Percentiles rank a stretch among this genome's conserved stretches.
phyloP scores from a whole-genome alignment of 2,888 invertebrate species.

The Agrilus biguttatus region DNA sequence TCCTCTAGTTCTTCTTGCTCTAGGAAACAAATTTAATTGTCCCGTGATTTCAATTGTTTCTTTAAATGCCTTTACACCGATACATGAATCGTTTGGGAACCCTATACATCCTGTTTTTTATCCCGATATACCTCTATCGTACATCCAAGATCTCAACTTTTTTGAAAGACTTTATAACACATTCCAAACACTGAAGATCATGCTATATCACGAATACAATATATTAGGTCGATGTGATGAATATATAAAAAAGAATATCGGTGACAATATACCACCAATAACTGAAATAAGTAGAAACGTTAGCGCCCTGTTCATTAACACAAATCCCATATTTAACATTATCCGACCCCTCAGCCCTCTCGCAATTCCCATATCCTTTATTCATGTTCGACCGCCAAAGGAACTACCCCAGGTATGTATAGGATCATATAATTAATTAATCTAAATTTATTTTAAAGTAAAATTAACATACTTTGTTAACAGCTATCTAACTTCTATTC shows the following conservation, averaged over 20 bases:
- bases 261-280: slow-evolving; percentile 22
- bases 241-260: slow-evolving; percentile 21
- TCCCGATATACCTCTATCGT: slow-evolving; percentile 18
- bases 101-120: slow-evolving; percentile 16
- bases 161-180: slow-evolving; percentile 23
- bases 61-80: slow-evolving; percentile 16
- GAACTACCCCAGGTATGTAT: slow-evolving; percentile 19
- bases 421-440: too few species aligned
- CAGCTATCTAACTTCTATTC: too few species aligned
- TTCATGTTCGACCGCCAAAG: slow-evolving; percentile 19
- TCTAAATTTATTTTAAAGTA: too few species aligned
- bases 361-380: slow-evolving; percentile 19
- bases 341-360: slow-evolving; percentile 21
- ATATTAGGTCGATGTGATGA: slow-evolving; percentile 17
- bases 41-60: slow-evolving; percentile 15
- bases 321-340: slow-evolving; percentile 21
- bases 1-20: slow-evolving; percentile 11
- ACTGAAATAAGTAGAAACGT: slow-evolving; percentile 21
- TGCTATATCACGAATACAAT: slow-evolving; percentile 14
- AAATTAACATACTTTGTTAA: too few species aligned
- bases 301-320: slow-evolving; percentile 21
- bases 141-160: slow-evolving; percentile 27
- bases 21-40: slow-evolving; percentile 13
- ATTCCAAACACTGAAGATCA: slow-evolving; percentile 16
- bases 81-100: slow-evolving; percentile 17